Evolutionary conservation across 2,113 vertebrate species (phyloP).

Genomic region (Protobothrops flavoviridis): DNA sequence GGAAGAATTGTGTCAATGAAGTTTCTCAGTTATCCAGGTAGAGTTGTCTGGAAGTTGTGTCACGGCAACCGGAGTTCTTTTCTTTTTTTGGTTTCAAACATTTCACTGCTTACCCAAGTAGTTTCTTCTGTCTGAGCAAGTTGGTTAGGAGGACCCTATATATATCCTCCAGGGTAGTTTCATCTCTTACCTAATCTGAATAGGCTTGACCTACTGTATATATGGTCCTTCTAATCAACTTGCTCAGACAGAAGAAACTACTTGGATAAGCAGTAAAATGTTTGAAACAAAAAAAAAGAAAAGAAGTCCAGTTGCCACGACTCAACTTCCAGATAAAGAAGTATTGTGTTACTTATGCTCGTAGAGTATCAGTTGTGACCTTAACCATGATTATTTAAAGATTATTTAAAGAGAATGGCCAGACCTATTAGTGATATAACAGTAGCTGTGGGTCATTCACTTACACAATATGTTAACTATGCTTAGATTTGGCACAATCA

Average conservation of each 20-base stretch:
- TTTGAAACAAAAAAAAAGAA: not conserved
- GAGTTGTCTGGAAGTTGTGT: not conserved
- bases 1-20: not conserved
- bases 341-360: not conserved
- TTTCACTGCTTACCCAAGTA: not conserved
- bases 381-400: fast-evolving
- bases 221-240: not conserved
- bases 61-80: not conserved
- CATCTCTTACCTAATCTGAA: not conserved
- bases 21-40: not conserved
- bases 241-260: not conserved
- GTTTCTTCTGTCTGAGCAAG: not conserved
- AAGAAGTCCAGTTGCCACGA: not conserved
- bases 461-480: conserved; percentile 59
- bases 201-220: not conserved
- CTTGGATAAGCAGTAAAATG: not conserved
- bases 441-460: conserved; percentile 39
- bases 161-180: not conserved
- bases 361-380: not conserved
- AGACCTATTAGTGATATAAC: conserved; percentile 51
- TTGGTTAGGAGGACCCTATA: not conserved
- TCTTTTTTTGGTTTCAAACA: not conserved
- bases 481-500: conserved; percentile 64
- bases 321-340: not conserved
- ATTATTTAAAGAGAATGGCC: not conserved